Conservation (phyloP, 2,113 vertebrate species). For the Sylvietta virens region DNA sequence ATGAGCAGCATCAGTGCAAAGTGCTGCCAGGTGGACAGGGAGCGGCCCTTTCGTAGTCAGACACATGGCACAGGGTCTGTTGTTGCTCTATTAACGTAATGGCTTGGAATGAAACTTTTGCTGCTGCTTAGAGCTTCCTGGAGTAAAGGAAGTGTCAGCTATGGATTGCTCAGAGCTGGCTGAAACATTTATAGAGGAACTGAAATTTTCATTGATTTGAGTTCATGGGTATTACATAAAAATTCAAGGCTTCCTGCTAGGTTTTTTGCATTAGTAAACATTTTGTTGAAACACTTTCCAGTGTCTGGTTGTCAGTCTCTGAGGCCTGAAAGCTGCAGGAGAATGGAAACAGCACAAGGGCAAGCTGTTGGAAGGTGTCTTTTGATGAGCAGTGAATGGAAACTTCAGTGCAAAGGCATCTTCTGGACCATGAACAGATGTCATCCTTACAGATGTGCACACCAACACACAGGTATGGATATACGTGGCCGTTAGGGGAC, state of each 20-base stretch:
- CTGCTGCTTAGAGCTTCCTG: conserved; percentile 36
- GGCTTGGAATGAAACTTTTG: conserved; percentile 11
- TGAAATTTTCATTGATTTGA: conserved; percentile 45
- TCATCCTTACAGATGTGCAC: neutral
- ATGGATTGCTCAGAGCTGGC: conserved; percentile 45
- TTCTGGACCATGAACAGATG: neutral
- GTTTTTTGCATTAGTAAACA: conserved; percentile 27
- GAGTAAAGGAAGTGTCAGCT: conserved; percentile 46
- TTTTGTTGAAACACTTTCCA: neutral
- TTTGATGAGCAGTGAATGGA: neutral
- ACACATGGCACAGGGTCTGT: neutral
- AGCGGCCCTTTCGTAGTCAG: neutral
- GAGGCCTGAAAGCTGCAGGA: neutral
- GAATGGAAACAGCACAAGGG: neutral
- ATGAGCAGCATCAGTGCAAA: neutral
- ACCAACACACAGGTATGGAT: fast-evolving
- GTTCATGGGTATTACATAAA: conserved; percentile 37
- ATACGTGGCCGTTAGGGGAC: fast-evolving
- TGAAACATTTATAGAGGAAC: conserved; percentile 65
- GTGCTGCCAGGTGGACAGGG: neutral
- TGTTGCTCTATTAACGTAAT: neutral
- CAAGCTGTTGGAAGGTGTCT: neutral
- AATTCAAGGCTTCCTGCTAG: conserved; percentile 21
- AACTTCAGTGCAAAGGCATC: neutral
- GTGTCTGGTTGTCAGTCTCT: neutral